A percentile compares a stretch with the other conserved stretches of the same genome.
Evolutionary conservation across 1,140 invertebrate genomes (phyloP).

Genomic region (Drosophila sulfurigaster): DNA sequence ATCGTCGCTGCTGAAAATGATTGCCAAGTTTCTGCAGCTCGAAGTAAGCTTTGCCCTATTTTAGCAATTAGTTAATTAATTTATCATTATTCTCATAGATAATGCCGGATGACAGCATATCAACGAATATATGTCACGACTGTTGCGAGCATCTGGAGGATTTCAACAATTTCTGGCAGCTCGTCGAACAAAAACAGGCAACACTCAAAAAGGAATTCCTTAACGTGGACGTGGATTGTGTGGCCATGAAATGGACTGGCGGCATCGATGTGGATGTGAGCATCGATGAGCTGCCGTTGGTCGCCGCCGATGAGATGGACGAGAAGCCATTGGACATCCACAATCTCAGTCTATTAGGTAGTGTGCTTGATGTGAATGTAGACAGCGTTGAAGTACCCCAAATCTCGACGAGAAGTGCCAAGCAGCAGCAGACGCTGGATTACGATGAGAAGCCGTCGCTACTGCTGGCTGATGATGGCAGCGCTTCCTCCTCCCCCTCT

Average conservation of each 20-base stretch:
- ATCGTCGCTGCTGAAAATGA: slow-evolving; percentile 72
- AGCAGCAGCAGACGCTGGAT: not conserved
- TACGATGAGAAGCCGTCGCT: slow-evolving; percentile 23
- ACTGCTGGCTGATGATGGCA: slow-evolving; percentile 7
- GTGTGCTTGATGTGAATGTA: slow-evolving; percentile 70
- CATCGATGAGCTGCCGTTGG: slow-evolving; percentile 65
- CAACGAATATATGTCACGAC: slow-evolving; percentile 69
- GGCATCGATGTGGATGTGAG: slow-evolving; percentile 68
- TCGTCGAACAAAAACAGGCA: slow-evolving; percentile 72
- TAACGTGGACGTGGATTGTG: slow-evolving; percentile 71
- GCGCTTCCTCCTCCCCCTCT: not conserved
- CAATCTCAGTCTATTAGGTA: slow-evolving; percentile 68
- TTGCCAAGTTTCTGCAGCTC: slow-evolving; percentile 74
- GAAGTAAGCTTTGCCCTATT: slow-evolving; percentile 43
- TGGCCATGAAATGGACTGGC: slow-evolving; percentile 60
- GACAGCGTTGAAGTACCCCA: slow-evolving; percentile 61
- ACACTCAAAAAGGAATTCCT: slow-evolving; percentile 76
- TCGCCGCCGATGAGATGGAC: slow-evolving; percentile 54
- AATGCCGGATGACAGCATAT: slow-evolving; percentile 70
- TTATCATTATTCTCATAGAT: slow-evolving; percentile 42
- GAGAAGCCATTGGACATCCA: slow-evolving; percentile 72
- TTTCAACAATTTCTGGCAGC: slow-evolving; percentile 73
- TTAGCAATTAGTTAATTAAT: not conserved
- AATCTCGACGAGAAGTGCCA: not conserved
- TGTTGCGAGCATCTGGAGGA: slow-evolving; percentile 78